Conservation (phyloP, 2,888 invertebrate species). For the Oxycera nigricornis region DNA sequence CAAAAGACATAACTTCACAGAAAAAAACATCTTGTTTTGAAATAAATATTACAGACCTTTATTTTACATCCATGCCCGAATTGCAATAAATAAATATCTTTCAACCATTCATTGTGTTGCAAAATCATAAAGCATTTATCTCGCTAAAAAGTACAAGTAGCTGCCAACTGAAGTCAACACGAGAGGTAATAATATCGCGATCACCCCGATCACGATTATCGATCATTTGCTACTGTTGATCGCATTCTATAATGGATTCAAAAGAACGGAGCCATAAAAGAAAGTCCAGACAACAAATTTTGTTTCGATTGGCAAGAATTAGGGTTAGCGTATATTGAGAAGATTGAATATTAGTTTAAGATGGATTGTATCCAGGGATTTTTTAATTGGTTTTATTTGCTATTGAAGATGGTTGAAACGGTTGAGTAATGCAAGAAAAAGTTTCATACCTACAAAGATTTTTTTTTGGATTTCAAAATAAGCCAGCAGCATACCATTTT, state of each 20-base stretch:
- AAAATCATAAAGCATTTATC: constrained; percentile 27
- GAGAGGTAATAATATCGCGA: constrained; percentile 61
- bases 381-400: too few relatives aligned
- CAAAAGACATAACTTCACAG: too few relatives aligned
- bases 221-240: constrained; percentile 51
- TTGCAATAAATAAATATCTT: not conserved
- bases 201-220: constrained; percentile 62
- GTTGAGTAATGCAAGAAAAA: too few relatives aligned
- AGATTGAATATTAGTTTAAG: too few relatives aligned
- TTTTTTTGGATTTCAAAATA: too few relatives aligned
- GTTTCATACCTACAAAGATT: too few relatives aligned
- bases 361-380: too few relatives aligned
- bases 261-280: not conserved
- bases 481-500: too few relatives aligned
- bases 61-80: not conserved
- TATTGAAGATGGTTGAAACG: too few relatives aligned
- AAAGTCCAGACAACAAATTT: constrained; percentile 15
- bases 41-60: too few relatives aligned
- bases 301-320: too few relatives aligned
- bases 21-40: too few relatives aligned
- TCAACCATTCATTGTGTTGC: constrained; percentile 9
- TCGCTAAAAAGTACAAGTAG: constrained; percentile 28
- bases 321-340: not conserved
- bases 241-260: constrained; percentile 22
- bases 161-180: constrained; percentile 42